Evolutionary conservation across 2,113 vertebrate genomes (phyloP), one percentile per base, ranked within the genome.

Genomic region (Saimiri boliviensis): DNA sequence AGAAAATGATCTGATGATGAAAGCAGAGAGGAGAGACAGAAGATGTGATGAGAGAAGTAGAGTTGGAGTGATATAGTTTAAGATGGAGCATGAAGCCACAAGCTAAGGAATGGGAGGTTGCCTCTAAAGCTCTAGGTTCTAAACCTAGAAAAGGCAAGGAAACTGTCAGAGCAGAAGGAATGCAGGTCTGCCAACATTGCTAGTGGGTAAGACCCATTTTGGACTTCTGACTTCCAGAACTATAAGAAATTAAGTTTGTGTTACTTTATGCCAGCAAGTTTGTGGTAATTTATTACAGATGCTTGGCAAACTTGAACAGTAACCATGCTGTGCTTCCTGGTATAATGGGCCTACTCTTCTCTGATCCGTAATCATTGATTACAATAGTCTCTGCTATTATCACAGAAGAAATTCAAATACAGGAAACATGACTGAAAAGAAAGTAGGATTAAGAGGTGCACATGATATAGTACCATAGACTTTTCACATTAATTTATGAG

Each of bases 401-500:
- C 47, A 70, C n/a, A 37, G 49, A 66, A 83, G 35, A 87, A 13
- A 66, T 63, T 54, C 45, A 21, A 95, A 10, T 13, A 23, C 5
- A 68, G 83, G 19, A 88, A 76, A 21, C 37, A 17, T 60, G 25
- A 54, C 19, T 45, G 37, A 74, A 81, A 74, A 60, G 27, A 10
- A 87, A 76, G 45, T 83, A 63, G 19, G 66, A 68, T 52, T 30
- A 20, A 86, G 42, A 23, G 14, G 2, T 94, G 52, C 81, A 25
- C 8, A 42, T 82, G 81, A 17, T 20, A 20, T 0, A 83, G 10
- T 76, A 30, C 12, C 2, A 47, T 6, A 60, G 60, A 10, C 23
- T 71, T 96, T 93, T 90, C n/a, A 86, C 58, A 63, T 92, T 74
- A 85, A 80, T 89, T 80, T 74, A 23, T 80, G 54, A 25, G 6